Conservation (phyloP, 2,888 invertebrate species). For the Zeuzera pyrina region DNA sequence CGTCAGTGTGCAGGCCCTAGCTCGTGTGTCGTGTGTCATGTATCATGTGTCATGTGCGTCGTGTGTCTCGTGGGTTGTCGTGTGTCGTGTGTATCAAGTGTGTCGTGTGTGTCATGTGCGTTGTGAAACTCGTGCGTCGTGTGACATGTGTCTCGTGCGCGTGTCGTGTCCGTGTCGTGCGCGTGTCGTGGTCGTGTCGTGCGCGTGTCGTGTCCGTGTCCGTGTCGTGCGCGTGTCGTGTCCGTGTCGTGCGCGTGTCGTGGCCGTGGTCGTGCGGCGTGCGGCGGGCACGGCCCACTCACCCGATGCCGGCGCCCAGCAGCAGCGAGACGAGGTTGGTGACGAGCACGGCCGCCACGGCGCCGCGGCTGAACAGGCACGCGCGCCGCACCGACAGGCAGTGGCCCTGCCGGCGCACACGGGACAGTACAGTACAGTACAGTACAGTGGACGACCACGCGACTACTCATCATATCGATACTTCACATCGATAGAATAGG, state of each 20-base stretch:
- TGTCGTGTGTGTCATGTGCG: neutral
- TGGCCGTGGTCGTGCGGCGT: neutral
- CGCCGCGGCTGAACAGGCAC: conserved; percentile 90
- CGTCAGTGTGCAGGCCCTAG: no score
- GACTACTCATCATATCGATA: no score
- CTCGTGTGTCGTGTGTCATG: no score
- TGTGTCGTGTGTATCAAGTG: neutral
- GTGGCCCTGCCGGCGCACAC: conserved; percentile 45
- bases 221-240: neutral
- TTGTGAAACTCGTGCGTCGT: neutral
- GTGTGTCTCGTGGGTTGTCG: no score
- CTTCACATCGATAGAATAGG: no score
- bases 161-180: neutral
- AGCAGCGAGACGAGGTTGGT: conserved; percentile 92
- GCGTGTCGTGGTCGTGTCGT: no score
- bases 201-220: neutral
- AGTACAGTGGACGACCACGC: no score
- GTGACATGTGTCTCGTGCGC: neutral
- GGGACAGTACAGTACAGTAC: no score
- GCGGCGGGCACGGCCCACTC: conserved; percentile 24
- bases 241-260: neutral
- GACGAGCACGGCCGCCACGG: conserved; percentile 90
- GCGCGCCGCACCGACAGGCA: conserved; percentile 68
- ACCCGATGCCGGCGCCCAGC: conserved; percentile 95
- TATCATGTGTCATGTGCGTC: no score